A percentile compares a stretch with the other conserved stretches of the same genome.
Evolutionary conservation across 2,888 invertebrate genomes (phyloP).

Genomic region (Pyrgus malvae): DNA sequence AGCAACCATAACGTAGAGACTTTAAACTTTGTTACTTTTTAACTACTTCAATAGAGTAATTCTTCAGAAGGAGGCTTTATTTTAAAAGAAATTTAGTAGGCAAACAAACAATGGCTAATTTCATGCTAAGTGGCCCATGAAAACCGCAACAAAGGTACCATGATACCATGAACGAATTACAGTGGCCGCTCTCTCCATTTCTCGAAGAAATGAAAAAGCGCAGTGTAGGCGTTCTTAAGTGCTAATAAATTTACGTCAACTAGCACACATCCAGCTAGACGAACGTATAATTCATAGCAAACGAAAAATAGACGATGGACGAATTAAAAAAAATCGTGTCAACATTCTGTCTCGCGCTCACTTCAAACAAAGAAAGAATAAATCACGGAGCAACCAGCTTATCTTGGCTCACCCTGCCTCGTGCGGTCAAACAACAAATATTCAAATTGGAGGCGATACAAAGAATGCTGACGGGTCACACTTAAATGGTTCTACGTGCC

Average conservation of each 20-base stretch:
- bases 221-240: neutral
- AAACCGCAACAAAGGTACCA: conserved; percentile 15
- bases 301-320: conserved; percentile 36
- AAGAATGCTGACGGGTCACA: conserved; percentile 52
- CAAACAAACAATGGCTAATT: conserved; percentile 24
- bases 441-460: conserved; percentile 51
- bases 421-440: conserved; percentile 37
- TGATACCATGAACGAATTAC: conserved; percentile 6
- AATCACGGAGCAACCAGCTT: conserved; percentile 58
- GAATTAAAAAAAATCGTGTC: conserved; percentile 54
- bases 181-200: neutral
- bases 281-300: conserved; percentile 38
- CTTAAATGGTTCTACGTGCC: conserved; percentile 34
- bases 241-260: conserved; percentile 30
- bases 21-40: neutral
- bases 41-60: conserved; percentile 7
- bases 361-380: conserved; percentile 77
- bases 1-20: neutral
- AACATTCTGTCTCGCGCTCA: conserved; percentile 62
- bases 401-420: conserved; percentile 46
- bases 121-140: conserved; percentile 23
- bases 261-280: conserved; percentile 21
- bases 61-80: conserved; percentile 11
- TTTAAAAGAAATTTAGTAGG: conserved; percentile 21
- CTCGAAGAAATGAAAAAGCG: neutral